phyloP scores from a whole-genome alignment of 1,140 invertebrate genomes.

The Magallana angulata region DNA sequence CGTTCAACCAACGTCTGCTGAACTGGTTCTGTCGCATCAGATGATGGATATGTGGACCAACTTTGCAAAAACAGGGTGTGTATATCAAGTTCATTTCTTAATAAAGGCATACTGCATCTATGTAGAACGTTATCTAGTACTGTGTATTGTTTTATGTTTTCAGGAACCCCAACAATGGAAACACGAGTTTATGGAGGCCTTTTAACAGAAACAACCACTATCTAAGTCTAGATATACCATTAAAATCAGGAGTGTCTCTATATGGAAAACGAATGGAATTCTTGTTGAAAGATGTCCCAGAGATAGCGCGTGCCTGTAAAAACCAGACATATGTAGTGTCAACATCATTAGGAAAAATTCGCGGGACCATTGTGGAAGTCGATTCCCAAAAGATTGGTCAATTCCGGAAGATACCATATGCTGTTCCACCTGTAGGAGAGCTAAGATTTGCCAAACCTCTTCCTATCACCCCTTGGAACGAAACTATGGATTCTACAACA shows the following conservation, averaged over 20 bases:
- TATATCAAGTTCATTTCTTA: not conserved
- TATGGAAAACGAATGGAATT: not conserved
- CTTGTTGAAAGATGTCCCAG: not conserved
- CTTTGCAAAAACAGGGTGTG: slow-evolving; percentile 66
- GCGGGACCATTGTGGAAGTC: not conserved
- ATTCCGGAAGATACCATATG: slow-evolving; percentile 93
- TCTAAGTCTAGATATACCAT: not conserved
- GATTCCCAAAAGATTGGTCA: slow-evolving; percentile 65
- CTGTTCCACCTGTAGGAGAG: slow-evolving; percentile 92
- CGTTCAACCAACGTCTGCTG: not conserved
- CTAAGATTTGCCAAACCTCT: slow-evolving; percentile 87
- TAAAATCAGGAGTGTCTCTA: not conserved
- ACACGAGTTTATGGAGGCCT: not conserved
- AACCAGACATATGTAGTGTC: not conserved
- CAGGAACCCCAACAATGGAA: slow-evolving; percentile 4
- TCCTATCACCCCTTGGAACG: slow-evolving; percentile 82
- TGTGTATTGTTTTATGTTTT: not conserved
- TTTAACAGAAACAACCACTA: slow-evolving; percentile 5
- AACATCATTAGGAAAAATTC: not conserved
- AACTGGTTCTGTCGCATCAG: slow-evolving; percentile 43
- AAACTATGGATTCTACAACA: not conserved
- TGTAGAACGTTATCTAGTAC: too few relatives aligned
- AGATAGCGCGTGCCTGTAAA: not conserved
- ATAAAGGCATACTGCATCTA: too few relatives aligned
- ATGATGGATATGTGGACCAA: slow-evolving; percentile 65